Evolutionary conservation across 2,797 vertebrate genomes (phyloP), one percentile per base, ranked within the genome.

Genomic region (Diglossa cyanea): DNA sequence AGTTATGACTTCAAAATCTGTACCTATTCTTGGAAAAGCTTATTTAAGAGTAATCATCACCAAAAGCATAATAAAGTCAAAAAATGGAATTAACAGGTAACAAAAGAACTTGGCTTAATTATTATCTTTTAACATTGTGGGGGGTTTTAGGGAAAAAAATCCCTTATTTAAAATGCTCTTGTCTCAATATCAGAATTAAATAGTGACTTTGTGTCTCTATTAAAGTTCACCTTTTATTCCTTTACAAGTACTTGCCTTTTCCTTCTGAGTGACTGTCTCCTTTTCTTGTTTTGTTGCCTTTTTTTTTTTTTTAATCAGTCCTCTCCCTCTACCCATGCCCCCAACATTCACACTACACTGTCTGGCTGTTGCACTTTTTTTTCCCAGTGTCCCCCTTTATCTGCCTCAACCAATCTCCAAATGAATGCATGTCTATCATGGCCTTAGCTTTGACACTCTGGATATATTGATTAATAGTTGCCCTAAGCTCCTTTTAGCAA

Each of bases 391-490:
- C 82, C 97, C 96, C 96, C 97, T 96, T 97, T 98, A 97, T 98
- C 97, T 97, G 97, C 97, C 96, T 97, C 94, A 98, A 95, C 97
- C 98, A 98, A 98, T 98, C 98, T 98, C 97, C 97, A 98, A 98
- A 98, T 98, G 98, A 98, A 98, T 98, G 98, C 98, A 87, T 98
- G 98, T 98, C 98, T 98, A 97, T 98, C 98, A 98, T 97, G 97
- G 97, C 98, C 98, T 98, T 98, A 97, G 97, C 97, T 97, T 98
- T 98, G 98, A 98, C 98, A 99, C 98, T 98, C 98, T 98, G 98
- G 98, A 98, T 99, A 99, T 99, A 99, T 99, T 99, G 99, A 99
- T 99, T 99, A 98, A 99, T 99, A 99, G 98, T 98, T 98, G 98
- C 98, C 98, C 98, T 99, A 98, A 98, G 98, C 99, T 99, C 98